Conservation (phyloP, 2,113 vertebrate genomes). For the Pelmatolapia mariae region DNA sequence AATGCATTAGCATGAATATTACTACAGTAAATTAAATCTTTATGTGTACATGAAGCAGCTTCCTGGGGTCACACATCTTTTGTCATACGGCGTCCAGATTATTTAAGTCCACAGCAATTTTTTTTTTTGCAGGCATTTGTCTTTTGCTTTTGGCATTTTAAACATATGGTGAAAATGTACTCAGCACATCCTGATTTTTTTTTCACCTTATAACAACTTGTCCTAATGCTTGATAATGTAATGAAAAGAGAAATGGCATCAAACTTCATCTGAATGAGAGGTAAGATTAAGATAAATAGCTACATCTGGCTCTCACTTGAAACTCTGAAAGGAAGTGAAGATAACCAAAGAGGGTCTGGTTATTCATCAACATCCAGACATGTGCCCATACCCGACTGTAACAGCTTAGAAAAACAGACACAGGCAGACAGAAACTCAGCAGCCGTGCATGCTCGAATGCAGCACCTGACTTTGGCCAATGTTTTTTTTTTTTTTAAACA, state of each 20-base stretch:
- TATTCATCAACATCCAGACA: slow-evolving; percentile 67
- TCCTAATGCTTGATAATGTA: slow-evolving; percentile 38
- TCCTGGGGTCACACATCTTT: slow-evolving; percentile 5
- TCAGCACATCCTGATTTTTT: slow-evolving; percentile 40
- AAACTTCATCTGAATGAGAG: slow-evolving; percentile 47
- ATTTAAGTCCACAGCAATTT: background rate
- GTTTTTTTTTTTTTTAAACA: background rate
- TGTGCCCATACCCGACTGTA: slow-evolving; percentile 49
- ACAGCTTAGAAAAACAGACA: slow-evolving; percentile 42
- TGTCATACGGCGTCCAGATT: slow-evolving; percentile 3
- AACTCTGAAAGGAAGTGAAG: slow-evolving; percentile 64
- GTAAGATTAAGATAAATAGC: slow-evolving; percentile 69
- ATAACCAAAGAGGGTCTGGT: slow-evolving; percentile 65
- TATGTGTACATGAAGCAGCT: slow-evolving; percentile 25
- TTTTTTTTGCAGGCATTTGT: background rate
- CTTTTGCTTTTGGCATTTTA: background rate
- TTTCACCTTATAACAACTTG: background rate
- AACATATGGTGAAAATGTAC: slow-evolving; percentile 1
- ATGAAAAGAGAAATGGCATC: slow-evolving; percentile 54
- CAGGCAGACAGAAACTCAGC: slow-evolving; percentile 23
- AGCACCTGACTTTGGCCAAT: slow-evolving; percentile 51
- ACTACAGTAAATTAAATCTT: slow-evolving; percentile 37
- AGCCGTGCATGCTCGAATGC: slow-evolving; percentile 6
- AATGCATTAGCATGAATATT: slow-evolving; percentile 64
- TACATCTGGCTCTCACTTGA: slow-evolving; percentile 63